Evolutionary conservation across 2,113 vertebrate species (phyloP), one percentile per base, ranked within the genome.

Genomic region (Macquaria ambigua): DNA sequence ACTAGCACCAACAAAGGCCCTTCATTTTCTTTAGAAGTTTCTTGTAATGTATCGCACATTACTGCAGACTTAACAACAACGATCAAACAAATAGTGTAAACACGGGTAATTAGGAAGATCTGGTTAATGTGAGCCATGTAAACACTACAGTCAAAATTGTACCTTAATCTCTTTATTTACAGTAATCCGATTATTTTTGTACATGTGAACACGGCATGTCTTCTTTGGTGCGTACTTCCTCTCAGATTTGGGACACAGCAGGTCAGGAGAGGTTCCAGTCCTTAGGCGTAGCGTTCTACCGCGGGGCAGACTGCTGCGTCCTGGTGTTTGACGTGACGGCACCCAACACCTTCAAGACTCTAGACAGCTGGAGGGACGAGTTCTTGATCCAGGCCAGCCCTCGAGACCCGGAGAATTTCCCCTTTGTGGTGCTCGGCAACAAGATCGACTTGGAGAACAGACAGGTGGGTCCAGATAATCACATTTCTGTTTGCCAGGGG

Each of bases 361-460:
- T 98, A 14, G 97, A 98, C 92, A 98, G 97, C 94, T 98, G 97
- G 97, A 96, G 97, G 91, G 97, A 98, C 0, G 97, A 99, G 87
- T 98, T 99, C 92, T 96, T 99, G 92, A 98, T 99, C 92, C 97
- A 99, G 93, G 98, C 97, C 87, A 98, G 97, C 89, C 97, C 97
- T 58, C 95, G 97, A 70, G 98, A 99, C 91, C 98, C 97, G 0
- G 97, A 98, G 91, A 99, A 98, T 87, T 99, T 99, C 90, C 98
- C 98, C 79, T 99, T 99, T 71, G 97, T 98, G 87, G 97, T 98
- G 77, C 90, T 99, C 92, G 97, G 98, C 84, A 99, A 99, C 93
- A 99, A 99, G 96, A 98, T 99, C 34, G 98, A 99, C 93, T 93
- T 99, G 91, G 98, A 99, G 95, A 99, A 98, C 95, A 97, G 97